Conservation (phyloP, 2,113 vertebrate species). For the Tor tambroides region DNA sequence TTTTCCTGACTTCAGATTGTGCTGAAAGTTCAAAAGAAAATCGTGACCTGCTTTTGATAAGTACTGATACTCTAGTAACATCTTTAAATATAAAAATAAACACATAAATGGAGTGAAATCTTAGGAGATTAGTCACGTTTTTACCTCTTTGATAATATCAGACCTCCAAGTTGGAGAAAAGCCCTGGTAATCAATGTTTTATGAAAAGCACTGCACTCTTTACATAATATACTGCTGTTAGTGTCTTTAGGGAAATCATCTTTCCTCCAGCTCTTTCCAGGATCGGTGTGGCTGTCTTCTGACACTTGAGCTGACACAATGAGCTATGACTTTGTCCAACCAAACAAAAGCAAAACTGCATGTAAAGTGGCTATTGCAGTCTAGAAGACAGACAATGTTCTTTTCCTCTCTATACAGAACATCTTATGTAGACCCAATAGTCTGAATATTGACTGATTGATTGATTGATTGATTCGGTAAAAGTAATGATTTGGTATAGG, state of each 20-base stretch:
- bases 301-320: not conserved
- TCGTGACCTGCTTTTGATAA: slow-evolving; percentile 20
- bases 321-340: slow-evolving; percentile 1
- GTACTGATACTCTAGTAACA: slow-evolving; percentile 36
- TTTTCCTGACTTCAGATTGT: slow-evolving; percentile 22
- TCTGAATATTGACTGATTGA: no score
- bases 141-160: slow-evolving; percentile 18
- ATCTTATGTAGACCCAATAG: no score
- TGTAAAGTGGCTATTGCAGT: not conserved
- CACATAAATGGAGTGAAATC: not conserved
- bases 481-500: no score
- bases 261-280: slow-evolving; percentile 2
- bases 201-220: slow-evolving; percentile 1
- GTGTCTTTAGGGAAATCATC: slow-evolving; percentile 15
- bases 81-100: slow-evolving; percentile 47
- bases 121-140: slow-evolving; percentile 25
- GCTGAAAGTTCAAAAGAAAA: slow-evolving; percentile 39
- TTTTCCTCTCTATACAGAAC: not conserved
- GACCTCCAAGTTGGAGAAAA: not conserved
- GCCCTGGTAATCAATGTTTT: not conserved
- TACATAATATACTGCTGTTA: not conserved
- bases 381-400: not conserved
- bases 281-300: not conserved
- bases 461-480: no score
- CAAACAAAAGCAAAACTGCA: not conserved